Base-by-base conservation (phyloP, 2,797 vertebrate genomes). In the Hemitrygon akajei region DNA sequence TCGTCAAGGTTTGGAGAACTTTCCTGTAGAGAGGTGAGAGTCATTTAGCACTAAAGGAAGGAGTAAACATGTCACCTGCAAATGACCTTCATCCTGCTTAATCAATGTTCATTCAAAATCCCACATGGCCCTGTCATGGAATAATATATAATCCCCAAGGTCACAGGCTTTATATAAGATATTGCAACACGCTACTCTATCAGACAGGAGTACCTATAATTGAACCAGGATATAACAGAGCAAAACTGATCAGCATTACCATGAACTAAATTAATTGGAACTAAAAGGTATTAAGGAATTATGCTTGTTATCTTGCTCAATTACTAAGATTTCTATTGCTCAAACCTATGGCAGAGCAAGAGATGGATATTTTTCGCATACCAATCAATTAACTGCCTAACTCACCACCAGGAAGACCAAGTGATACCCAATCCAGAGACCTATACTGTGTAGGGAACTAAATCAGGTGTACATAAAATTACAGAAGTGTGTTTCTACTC, bases 1-100 rank as follows among this genome's bases (percentile, higher is more conserved):
- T 93, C 93, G 80, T 96, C 95, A 0, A 89, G 69, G 34, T 93
- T 91, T 47, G 93, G 82, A n/a, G 80, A 93, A 84, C 91, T n/a
- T 14, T 94, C 94, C 95, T 96, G 94, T 7, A 93, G 84, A n/a
- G 14, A 79, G 75, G 14, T 14, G 73, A 80, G 9, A 75, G n/a
- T 47, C 40, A 56, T 30, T 73, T 76, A 75, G 71, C 30, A n/a
- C 40, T 22, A 27, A 27, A 58, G 40, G 11, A 14, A 18, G 63
- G 66, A 40, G 40, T 47, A 30, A 69, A 69, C 87, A 37, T 34
- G 30, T 16, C 58, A 27, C 27, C 47, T n/a, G 27, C 5, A 86
- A 86, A 86, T 12, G 60, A 6, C 12, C 27, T 30, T 86, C 47
- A 58, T 56, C 25, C 30, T 60, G 27, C 1, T 86, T 14, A 63